Base-by-base conservation (phyloP, 2,888 invertebrate genomes). In the Altica lythri region DNA sequence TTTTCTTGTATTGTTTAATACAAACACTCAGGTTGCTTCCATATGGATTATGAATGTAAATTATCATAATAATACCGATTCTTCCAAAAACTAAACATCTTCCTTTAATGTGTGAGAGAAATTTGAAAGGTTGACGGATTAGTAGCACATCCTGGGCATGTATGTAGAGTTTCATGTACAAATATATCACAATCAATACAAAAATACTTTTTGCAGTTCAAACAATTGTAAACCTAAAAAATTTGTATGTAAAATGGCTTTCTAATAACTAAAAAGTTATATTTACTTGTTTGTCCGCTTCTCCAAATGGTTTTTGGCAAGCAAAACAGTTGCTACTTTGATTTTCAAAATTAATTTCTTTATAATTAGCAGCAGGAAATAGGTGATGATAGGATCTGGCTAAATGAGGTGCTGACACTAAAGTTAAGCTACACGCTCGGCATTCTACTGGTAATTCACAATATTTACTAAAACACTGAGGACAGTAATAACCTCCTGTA, bases 361-460 rank as follows among this genome's bases (percentile, higher is more conserved):
- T 82, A 69, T 90, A 99, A 43, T 88, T 83, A 35, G 90, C 87
- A 40, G 96, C 89, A 0, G 97, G 97, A 75, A 98, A 96, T 58
- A 99, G 80, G 77, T 99, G 98, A 74, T 98, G 97, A 76, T 97
- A 97, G 0, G 97, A 96, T 61, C 98, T 84, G 2, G 98, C 97
- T 44, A 99, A 81, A 80, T 99, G 99, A 14, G 98, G 97, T 1
- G 99, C 98, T 1, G 98, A 96, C 9, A 97, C 97, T 40, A 99
- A 80, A 3, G 96, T 97, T 55, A 99, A 81, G 0, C 94, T 94
- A 77, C 99, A 99, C 6, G 93, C 89, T 70, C 91, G 85, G 74
- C 99, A 99, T 78, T 99, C 97, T 2, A 95, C 93, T 0, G 99
- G 99, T 68, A 99, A 81, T 75, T 97, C 95, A 77, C 99, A 99